Conservation (phyloP, 1,140 invertebrate species). For the Cherax destructor region DNA sequence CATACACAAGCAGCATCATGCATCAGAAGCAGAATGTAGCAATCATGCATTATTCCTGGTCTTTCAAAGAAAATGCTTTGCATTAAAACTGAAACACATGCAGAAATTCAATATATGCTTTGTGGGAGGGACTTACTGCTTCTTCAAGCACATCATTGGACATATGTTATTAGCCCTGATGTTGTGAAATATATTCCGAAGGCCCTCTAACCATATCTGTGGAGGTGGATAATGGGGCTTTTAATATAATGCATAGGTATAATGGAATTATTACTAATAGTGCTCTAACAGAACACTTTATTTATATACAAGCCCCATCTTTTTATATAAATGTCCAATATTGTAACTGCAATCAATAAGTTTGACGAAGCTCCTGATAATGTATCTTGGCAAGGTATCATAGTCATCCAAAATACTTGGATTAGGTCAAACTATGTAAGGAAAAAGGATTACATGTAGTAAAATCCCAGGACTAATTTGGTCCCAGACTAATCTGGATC, state of each 20-base stretch:
- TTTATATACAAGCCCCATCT: not conserved
- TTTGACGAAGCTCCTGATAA: too few relatives aligned
- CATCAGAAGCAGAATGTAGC: not conserved
- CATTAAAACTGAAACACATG: not conserved
- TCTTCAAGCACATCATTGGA: conserved; percentile 98
- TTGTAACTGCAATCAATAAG: too few relatives aligned
- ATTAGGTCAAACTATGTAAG: too few relatives aligned
- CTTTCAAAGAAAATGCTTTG: not conserved
- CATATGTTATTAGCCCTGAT: conserved; percentile 99
- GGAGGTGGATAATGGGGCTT: conserved; percentile 62
- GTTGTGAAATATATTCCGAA: conserved; percentile 97
- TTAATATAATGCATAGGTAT: not conserved
- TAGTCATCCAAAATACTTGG: too few relatives aligned
- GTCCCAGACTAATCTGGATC: too few relatives aligned
- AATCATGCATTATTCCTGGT: not conserved
- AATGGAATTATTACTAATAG: not conserved
- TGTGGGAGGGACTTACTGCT: conserved; percentile 91
- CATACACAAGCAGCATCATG: not conserved
- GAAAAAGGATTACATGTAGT: too few relatives aligned
- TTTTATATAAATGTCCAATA: too few relatives aligned
- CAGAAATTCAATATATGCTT: not conserved
- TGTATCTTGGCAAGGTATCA: too few relatives aligned
- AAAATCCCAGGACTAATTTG: too few relatives aligned
- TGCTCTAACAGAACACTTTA: not conserved
- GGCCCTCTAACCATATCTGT: conserved; percentile 95